Base-by-base conservation (phyloP, 2,797 vertebrate genomes). In the Chromobotia macracanthus region DNA sequence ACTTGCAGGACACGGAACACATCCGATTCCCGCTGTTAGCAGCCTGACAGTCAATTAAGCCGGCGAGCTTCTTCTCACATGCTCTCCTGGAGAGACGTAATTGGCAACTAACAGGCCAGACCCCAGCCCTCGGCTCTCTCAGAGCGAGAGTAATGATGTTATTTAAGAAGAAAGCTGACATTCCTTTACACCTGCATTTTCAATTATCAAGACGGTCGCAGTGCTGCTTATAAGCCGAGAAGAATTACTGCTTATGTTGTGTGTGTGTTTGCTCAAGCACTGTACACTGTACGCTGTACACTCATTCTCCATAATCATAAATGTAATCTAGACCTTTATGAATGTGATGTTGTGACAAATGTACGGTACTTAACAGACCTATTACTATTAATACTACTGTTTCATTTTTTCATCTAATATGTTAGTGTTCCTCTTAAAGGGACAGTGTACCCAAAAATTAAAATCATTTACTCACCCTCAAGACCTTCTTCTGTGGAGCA, bases 151-250 rank as follows among this genome's bases (percentile, higher is more conserved):
- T 78, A 78, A 78, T 78, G 46, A 41, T 77, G 75, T 70, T 77
- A 61, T 70, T 70, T 66, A 78, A 78, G 76, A 38, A n/a, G 41
- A 78, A 67, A 61, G 66, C 66, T 38, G 55, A 70, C 75, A 51
- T 77, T 78, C 46, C 56, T 78, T 78, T 67, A 63, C 46, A 78
- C 76, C 76, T 70, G 72, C 41, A 61, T 69, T 68, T 69, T 74
- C 44, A 60, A 58, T 73, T 18, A 38, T 65, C 70, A 35, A 60
- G 63, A 68, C 23, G 41, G 51, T 58, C 21, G 10, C 38, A 4
- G 38, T 66, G 35, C 12, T 18, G 7, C 48, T 55, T 25, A 44
- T 19, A 31, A 21, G 50, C 19, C 0, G 3, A 16, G 66, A 21
- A 23, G 53, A 25, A 51, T 46, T 0, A 53, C 25, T 21, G 23